Conservation (phyloP, 2,888 invertebrate species). For the Parnassius orleans region DNA sequence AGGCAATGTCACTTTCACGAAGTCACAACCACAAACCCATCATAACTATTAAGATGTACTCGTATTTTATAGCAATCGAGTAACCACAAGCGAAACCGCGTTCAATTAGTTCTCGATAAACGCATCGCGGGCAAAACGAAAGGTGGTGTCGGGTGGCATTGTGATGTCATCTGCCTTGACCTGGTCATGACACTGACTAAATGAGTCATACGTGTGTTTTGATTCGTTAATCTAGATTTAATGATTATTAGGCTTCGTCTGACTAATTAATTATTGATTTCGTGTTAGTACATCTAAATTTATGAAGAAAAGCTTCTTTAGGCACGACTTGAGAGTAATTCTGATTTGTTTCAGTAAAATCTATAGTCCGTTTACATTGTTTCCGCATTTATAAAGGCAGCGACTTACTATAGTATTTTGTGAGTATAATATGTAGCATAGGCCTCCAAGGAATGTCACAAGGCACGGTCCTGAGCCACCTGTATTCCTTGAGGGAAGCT, state of each 20-base stretch:
- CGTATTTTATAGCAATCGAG: background rate
- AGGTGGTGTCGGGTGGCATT: conserved; percentile 13
- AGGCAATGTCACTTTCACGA: conserved; percentile 13
- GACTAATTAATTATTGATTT: no score
- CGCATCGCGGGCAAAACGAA: background rate
- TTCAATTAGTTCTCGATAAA: background rate
- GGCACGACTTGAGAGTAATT: no score
- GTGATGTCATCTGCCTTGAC: conserved; percentile 18
- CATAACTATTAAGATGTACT: background rate
- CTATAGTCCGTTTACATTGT: no score
- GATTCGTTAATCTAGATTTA: conserved; percentile 11
- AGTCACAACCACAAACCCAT: conserved; percentile 7
- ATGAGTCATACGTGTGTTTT: conserved; percentile 2
- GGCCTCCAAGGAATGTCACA: no score
- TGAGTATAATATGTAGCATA: no score
- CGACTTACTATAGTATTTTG: no score
- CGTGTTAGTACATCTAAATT: no score
- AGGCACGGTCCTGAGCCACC: no score
- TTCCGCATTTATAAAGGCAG: no score
- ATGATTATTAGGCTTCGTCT: conserved; percentile 1
- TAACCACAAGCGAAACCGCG: conserved; percentile 2
- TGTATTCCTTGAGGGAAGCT: no score
- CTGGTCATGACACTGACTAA: background rate
- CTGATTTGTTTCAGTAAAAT: no score
- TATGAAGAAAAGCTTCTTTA: no score